These are phyloP conservation scores for Planococcus citri DNA, from an alignment of 1,140 invertebrate species.

Conservation along the genomic window DNA sequence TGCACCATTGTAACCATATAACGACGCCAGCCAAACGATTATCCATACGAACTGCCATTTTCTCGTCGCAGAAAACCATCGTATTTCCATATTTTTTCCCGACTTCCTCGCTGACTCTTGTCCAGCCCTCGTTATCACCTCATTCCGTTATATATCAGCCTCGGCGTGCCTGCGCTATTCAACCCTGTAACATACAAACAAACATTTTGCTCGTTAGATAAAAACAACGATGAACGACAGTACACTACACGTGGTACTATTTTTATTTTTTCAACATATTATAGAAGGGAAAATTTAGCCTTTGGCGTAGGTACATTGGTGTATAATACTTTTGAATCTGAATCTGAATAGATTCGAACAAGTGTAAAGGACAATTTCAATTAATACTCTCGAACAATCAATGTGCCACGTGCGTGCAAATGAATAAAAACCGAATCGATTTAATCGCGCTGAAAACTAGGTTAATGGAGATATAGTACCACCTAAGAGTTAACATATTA, in stretches of 20 bases:
- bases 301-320: no score
- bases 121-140: not conserved
- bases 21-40: not conserved
- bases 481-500: no score
- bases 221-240: no score
- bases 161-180: not conserved
- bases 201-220: not conserved
- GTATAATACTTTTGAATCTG: no score
- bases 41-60: not conserved
- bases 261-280: no score
- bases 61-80: not conserved
- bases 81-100: conserved; percentile 14
- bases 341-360: no score
- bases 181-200: not conserved
- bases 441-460: not conserved
- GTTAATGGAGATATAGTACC: conserved; percentile 1
- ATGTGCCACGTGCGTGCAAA: no score
- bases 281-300: no score
- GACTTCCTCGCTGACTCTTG: not conserved
- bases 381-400: no score
- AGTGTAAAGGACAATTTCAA: no score
- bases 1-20: not conserved
- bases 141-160: not conserved
- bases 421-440: not conserved
- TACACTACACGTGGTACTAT: no score